Evolutionary conservation across 1,140 invertebrate genomes (phyloP), one percentile per base, ranked within the genome.

Genomic region (Ips typographus): DNA sequence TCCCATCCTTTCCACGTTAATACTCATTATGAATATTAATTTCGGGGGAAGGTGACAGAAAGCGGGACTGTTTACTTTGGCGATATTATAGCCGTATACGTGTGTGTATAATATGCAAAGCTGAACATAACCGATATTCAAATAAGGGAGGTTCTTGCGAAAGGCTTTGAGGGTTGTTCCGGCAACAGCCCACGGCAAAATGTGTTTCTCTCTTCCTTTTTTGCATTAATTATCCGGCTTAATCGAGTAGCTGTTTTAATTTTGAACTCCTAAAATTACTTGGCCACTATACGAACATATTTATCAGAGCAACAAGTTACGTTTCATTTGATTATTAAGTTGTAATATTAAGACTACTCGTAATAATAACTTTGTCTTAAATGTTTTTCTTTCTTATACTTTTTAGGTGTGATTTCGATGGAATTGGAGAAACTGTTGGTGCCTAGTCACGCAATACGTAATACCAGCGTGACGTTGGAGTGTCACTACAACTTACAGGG

Each of bases 401-500:
- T 79, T 79, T 62, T 73, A 79, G 78, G 77, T 71, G 79, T 73
- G 76, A 84, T 86, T 79, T 83, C 73, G 78, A 80, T 90, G 69
- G 83, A 85, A 66, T 84, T 91, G 78, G 82, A 87, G 22, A 86
- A 88, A 67, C 80, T 91, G 49, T 83, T 86, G 68, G 87, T 91
- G 73, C 90, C 90, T 43, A 84, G 84, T 74, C 87, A 90, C 79
- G 87, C 88, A 66, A 84, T 90, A 55, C 80, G 87, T 52, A 87
- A 90, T 73, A 85, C 90, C 74, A 85, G 84, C 68, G 90, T 90
- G 2, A 82, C 83, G 71, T 84, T 92, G 74, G 90, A 90, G 75
- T 94, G 92, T 79, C 85, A 89, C 74, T 94, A 91, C 82, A 89
- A 91, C 73, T 81, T 94, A 73, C 91, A 92, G 68, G 89, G 87